phyloP scores from a whole-genome alignment of 1,140 invertebrate genomes.

The Lerema accius region DNA sequence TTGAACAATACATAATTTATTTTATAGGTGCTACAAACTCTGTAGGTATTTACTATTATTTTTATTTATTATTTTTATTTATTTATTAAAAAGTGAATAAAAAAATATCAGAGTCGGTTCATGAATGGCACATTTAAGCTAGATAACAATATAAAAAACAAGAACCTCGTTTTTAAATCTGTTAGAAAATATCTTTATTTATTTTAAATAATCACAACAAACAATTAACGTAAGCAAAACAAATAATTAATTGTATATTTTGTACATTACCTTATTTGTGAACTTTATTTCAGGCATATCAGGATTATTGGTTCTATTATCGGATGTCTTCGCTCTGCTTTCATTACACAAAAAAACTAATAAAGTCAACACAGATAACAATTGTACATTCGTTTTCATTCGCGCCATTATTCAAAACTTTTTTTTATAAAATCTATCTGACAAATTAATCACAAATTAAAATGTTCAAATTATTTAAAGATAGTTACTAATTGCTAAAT shows the following conservation, averaged over 20 bases:
- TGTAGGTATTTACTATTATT: too few relatives aligned
- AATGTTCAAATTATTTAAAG: not conserved
- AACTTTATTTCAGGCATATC: slow-evolving; percentile 30
- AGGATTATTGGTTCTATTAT: slow-evolving; percentile 32
- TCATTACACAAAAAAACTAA: slow-evolving; percentile 34
- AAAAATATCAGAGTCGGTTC: too few relatives aligned
- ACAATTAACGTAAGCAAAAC: too few relatives aligned
- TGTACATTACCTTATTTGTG: slow-evolving; percentile 20
- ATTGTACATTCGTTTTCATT: slow-evolving; percentile 23
- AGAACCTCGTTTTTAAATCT: too few relatives aligned
- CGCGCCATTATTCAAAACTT: slow-evolving; percentile 29
- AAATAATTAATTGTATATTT: not conserved
- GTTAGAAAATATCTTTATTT: too few relatives aligned
- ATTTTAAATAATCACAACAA: too few relatives aligned
- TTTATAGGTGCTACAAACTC: too few relatives aligned
- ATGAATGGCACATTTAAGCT: too few relatives aligned
- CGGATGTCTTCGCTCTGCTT: slow-evolving; percentile 29
- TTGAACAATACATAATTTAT: too few relatives aligned
- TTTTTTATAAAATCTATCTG: not conserved
- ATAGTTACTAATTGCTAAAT: not conserved
- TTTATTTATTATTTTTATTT: too few relatives aligned
- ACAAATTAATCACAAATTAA: not conserved
- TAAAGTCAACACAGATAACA: slow-evolving; percentile 33
- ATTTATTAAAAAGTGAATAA: too few relatives aligned
- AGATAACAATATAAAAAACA: too few relatives aligned